Conservation (phyloP, 2,797 vertebrate species). For the Pyrocephalus nanus region DNA sequence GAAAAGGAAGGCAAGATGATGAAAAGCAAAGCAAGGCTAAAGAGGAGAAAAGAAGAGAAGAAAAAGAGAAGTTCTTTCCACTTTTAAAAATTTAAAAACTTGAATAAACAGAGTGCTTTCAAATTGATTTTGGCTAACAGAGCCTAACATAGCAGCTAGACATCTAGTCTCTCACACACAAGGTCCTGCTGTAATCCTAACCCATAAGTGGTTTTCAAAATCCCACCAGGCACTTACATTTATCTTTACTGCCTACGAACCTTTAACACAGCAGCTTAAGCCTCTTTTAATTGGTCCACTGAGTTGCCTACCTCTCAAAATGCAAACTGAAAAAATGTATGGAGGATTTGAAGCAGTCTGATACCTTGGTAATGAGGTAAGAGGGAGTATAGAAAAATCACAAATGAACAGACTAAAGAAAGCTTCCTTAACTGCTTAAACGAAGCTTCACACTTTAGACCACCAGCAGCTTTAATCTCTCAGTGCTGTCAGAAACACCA, state of each 20-base stretch:
- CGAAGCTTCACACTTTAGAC: not conserved
- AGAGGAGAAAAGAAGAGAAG: not conserved
- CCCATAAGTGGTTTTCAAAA: not conserved
- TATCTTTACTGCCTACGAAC: constrained; percentile 11
- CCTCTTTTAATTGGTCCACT: constrained; percentile 34
- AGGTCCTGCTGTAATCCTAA: not conserved
- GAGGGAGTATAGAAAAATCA: not conserved
- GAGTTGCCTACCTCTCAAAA: not conserved
- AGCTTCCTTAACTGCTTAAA: not conserved
- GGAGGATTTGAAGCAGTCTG: constrained; percentile 43
- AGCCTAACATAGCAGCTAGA: not conserved
- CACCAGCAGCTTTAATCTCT: not conserved
- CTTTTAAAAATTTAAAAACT: not conserved
- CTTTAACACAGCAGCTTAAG: not conserved
- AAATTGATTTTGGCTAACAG: not conserved
- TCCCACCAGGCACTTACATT: not conserved
- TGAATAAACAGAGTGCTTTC: not conserved
- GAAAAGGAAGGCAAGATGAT: not conserved
- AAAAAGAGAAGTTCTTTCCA: not conserved
- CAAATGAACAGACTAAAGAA: constrained; percentile 3
- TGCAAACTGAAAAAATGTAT: not conserved
- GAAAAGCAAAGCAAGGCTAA: not conserved
- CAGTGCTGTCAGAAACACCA: not conserved
- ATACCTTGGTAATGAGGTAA: constrained; percentile 41
- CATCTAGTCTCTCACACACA: not conserved